These are phyloP conservation scores for Pardalotus punctatus DNA, from an alignment of 2,113 vertebrate species.

Conservation along the genomic window DNA sequence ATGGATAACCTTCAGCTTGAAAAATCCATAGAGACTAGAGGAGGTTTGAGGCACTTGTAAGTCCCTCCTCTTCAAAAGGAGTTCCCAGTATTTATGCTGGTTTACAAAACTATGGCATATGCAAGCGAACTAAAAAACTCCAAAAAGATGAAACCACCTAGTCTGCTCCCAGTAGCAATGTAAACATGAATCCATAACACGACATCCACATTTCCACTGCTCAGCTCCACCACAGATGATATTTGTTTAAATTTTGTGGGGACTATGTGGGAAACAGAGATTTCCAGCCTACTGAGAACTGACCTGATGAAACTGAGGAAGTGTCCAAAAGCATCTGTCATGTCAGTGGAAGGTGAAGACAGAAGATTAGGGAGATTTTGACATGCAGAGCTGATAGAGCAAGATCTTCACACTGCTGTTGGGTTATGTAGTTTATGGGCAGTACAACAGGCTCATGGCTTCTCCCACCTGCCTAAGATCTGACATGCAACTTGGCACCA, in stretches of 20 bases:
- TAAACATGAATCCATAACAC: constrained; percentile 1
- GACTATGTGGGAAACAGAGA: background rate
- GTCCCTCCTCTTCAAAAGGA: background rate
- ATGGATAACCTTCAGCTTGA: background rate
- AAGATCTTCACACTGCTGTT: background rate
- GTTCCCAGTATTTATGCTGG: background rate
- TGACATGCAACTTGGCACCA: background rate
- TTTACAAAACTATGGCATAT: background rate
- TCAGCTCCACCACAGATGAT: background rate
- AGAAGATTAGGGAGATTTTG: background rate
- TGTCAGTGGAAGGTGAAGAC: background rate
- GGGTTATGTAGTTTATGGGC: background rate
- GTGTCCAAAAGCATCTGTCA: background rate
- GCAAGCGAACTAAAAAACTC: background rate
- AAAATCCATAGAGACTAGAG: background rate
- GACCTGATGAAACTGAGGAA: constrained; percentile 26
- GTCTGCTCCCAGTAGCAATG: background rate
- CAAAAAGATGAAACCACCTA: background rate
- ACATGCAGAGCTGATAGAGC: background rate
- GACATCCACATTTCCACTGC: background rate
- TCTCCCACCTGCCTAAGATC: background rate
- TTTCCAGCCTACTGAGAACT: constrained; percentile 10
- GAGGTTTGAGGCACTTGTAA: background rate
- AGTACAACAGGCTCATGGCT: background rate
- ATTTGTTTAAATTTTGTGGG: background rate